Conservation (phyloP, 2,113 vertebrate species). For the Ascaphus truei region DNA sequence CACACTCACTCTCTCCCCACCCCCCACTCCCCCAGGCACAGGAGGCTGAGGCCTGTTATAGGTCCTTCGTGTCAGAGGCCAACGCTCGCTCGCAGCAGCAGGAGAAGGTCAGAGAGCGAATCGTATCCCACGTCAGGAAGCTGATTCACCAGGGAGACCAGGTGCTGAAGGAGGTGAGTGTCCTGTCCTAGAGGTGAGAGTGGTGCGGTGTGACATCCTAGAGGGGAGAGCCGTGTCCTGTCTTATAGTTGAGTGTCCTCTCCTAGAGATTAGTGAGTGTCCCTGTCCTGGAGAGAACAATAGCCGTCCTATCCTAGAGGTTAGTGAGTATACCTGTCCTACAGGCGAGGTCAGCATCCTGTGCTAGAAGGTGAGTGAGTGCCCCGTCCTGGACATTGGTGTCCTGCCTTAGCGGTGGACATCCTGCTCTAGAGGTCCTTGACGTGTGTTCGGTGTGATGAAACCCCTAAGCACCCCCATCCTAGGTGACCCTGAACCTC, state of each 20-base stretch:
- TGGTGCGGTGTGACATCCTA: not conserved
- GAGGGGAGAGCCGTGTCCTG: no score
- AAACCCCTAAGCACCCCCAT: not conserved
- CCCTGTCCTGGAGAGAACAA: no score
- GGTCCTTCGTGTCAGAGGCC: conserved; percentile 66
- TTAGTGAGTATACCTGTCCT: no score
- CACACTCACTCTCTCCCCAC: not conserved
- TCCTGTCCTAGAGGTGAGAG: rapidly evolving
- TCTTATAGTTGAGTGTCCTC: no score
- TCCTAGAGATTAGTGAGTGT: no score
- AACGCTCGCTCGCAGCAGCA: conserved; percentile 68
- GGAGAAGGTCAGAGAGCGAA: conserved; percentile 72
- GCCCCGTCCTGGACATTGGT: no score
- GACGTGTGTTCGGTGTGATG: no score
- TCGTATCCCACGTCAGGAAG: conserved; percentile 81
- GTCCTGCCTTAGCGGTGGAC: no score
- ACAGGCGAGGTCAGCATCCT: no score
- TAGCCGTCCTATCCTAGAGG: no score
- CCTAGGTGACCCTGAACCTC: conserved; percentile 83
- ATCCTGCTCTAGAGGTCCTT: no score
- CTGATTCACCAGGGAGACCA: conserved; percentile 85
- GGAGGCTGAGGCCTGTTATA: conserved; percentile 72
- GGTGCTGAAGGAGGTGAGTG: conserved; percentile 77
- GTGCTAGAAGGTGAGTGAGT: no score
- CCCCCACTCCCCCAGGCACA: conserved; percentile 50